Evolutionary conservation across 1,140 invertebrate genomes (phyloP).

Genomic region (Microplitis demolitor): DNA sequence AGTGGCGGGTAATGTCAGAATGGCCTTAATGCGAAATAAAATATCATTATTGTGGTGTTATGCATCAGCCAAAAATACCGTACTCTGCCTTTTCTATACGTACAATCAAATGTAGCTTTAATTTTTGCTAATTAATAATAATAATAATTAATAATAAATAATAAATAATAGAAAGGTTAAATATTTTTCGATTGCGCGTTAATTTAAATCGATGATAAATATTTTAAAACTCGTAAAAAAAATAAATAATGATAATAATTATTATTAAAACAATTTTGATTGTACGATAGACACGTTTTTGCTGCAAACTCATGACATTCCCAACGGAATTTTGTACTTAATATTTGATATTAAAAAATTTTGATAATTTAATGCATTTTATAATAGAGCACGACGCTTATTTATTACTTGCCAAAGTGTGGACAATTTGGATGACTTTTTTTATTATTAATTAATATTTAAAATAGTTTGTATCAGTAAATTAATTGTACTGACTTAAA

Average conservation of each 20-base stretch:
- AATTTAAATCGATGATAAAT: background rate
- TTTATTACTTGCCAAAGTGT: slow-evolving; percentile 18
- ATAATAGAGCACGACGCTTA: slow-evolving; percentile 10
- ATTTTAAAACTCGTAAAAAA: background rate
- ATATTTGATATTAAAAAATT: background rate
- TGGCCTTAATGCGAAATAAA: background rate
- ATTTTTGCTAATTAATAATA: slow-evolving; percentile 10
- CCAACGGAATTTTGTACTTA: background rate
- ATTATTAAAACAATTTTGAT: background rate
- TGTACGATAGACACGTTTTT: background rate
- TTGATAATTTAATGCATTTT: background rate
- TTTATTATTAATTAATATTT: background rate
- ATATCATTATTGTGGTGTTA: background rate
- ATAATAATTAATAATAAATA: background rate
- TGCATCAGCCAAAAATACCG: slow-evolving; percentile 10
- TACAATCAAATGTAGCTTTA: slow-evolving; percentile 29
- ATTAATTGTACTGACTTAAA: background rate
- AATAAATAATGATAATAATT: background rate
- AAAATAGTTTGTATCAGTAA: background rate
- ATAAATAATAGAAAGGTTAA: background rate
- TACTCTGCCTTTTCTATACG: slow-evolving; percentile 33
- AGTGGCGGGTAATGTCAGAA: too few species aligned
- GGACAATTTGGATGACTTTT: too few species aligned
- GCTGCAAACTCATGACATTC: background rate
- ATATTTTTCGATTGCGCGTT: background rate